These are phyloP conservation scores for Xiphophorus hellerii DNA, from an alignment of 2,113 vertebrate genomes.

Conservation along the genomic window DNA sequence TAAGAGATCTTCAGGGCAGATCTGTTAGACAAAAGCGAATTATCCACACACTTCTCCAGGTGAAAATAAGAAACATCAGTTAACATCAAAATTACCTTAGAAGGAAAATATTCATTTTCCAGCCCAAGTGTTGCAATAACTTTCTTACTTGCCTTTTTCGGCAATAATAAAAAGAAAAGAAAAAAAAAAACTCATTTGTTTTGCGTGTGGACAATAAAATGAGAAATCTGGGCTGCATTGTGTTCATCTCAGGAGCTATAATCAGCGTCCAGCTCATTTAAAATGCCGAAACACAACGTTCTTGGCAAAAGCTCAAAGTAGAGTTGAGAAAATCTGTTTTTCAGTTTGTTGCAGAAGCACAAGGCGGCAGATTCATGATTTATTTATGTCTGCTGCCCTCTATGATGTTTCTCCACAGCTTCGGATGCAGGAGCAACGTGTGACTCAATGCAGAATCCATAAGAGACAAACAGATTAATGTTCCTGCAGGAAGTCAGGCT, in stretches of 20 bases:
- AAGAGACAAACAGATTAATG: background rate
- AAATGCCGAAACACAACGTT: conserved; percentile 31
- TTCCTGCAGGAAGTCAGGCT: conserved; percentile 14
- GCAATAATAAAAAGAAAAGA: background rate
- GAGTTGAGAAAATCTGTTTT: conserved; percentile 1
- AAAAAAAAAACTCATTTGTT: background rate
- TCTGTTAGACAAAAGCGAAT: background rate
- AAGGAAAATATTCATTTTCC: background rate
- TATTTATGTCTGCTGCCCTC: too few relatives aligned
- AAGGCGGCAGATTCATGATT: background rate
- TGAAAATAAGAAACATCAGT: background rate
- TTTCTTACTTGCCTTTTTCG: background rate
- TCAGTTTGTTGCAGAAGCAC: background rate
- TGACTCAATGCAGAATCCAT: conserved; percentile 16
- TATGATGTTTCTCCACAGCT: too few relatives aligned
- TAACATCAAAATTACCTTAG: background rate
- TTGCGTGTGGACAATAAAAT: conserved; percentile 19
- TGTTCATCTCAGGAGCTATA: conserved; percentile 23
- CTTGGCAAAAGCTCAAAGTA: conserved; percentile 53
- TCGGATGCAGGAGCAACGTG: conserved; percentile 15
- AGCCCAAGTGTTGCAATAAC: background rate
- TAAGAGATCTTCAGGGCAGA: background rate
- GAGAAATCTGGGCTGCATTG: background rate
- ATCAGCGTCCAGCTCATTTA: background rate
- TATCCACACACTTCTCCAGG: background rate